Conservation (phyloP, 1,140 invertebrate genomes). For the Limonius californicus region DNA sequence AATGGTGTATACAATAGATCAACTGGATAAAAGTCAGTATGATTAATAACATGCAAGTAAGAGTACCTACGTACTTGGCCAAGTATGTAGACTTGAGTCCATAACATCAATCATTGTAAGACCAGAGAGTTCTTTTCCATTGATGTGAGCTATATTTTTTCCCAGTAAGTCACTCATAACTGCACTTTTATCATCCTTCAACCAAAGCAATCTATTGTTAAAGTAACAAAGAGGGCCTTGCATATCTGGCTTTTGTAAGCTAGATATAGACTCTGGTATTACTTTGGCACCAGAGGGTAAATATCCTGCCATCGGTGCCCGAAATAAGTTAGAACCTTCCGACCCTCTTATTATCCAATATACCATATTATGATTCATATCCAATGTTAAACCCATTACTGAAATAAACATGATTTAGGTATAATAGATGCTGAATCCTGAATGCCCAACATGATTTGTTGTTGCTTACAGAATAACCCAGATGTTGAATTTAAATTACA, state of each 20-base stretch:
- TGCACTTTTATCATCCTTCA: conserved; percentile 69
- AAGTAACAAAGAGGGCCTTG: conserved; percentile 72
- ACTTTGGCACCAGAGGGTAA: conserved; percentile 28
- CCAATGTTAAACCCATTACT: conserved; percentile 80
- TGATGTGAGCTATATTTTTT: conserved; percentile 70
- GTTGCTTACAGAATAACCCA: no score
- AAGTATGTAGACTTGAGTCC: conserved; percentile 62
- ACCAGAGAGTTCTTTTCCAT: conserved; percentile 56
- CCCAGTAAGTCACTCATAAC: conserved; percentile 75
- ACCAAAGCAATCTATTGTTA: conserved; percentile 74
- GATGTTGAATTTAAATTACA: no score
- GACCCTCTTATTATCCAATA: conserved; percentile 78
- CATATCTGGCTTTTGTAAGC: conserved; percentile 51
- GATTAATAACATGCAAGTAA: conserved; percentile 14
- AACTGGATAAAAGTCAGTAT: background rate
- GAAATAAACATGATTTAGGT: no score
- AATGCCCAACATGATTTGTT: no score
- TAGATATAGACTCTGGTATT: conserved; percentile 44
- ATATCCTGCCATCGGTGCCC: conserved; percentile 60
- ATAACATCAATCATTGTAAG: conserved; percentile 69
- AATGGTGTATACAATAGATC: background rate
- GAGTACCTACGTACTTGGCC: no score
- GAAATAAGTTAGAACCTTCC: conserved; percentile 68
- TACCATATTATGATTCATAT: conserved; percentile 65
- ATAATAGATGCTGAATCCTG: no score